These are phyloP conservation scores for Mamestra brassicae DNA, from an alignment of 2,888 invertebrate species.

Conservation along the genomic window DNA sequence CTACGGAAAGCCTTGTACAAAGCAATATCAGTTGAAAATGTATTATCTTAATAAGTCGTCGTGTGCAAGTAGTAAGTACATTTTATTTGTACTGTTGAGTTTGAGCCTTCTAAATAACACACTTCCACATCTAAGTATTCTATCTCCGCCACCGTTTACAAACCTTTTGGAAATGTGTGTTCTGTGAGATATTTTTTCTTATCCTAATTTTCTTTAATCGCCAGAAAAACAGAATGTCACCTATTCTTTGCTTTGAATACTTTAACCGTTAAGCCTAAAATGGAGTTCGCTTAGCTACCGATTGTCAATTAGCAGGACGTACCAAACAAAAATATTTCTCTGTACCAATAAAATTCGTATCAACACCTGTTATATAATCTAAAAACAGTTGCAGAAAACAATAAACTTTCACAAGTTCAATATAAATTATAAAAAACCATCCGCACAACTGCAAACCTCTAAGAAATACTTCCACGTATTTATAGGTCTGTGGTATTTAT, in stretches of 20 bases:
- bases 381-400: background rate
- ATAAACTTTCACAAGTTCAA: background rate
- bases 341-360: too few relatives aligned
- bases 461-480: too few relatives aligned
- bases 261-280: background rate
- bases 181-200: background rate
- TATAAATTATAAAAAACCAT: conserved; percentile 1
- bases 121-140: background rate
- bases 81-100: background rate
- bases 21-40: background rate
- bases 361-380: background rate
- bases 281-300: background rate
- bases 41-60: background rate
- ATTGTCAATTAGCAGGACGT: background rate
- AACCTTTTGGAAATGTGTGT: background rate
- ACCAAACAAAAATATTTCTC: background rate
- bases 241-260: background rate
- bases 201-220: background rate
- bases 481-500: conserved; percentile 15
- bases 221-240: background rate
- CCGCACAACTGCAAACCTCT: background rate
- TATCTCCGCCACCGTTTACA: background rate
- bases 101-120: background rate
- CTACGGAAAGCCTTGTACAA: background rate
- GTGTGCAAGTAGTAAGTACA: background rate